Percentiles rank a stretch among this genome's conserved stretches.
Conservation (phyloP, 2,888 invertebrate genomes). For the Catonia carolina region DNA sequence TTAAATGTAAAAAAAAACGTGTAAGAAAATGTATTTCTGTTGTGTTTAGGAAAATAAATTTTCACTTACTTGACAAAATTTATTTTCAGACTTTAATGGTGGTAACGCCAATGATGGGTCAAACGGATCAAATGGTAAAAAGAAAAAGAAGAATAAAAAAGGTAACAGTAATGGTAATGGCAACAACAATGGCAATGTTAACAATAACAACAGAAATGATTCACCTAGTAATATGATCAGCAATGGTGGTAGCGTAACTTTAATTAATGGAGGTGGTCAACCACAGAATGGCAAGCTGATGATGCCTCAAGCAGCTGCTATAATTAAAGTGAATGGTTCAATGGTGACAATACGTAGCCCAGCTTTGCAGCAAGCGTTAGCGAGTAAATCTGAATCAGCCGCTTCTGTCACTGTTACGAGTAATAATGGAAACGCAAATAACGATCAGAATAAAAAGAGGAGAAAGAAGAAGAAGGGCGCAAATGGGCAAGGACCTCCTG, state of each 20-base stretch:
- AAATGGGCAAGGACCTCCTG: conserved; percentile 40
- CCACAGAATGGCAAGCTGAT: conserved; percentile 22
- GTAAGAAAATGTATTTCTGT: too few relatives aligned
- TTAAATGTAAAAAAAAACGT: too few relatives aligned
- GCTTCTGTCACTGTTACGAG: conserved; percentile 27
- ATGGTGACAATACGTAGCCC: conserved; percentile 83
- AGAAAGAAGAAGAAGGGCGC: conserved; percentile 43
- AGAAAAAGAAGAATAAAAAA: conserved; percentile 25
- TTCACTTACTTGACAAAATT: too few relatives aligned
- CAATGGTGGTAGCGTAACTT: neutral
- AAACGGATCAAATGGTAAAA: conserved; percentile 32
- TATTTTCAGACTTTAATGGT: conserved; percentile 15
- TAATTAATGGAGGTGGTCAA: neutral
- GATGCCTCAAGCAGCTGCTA: conserved; percentile 52
- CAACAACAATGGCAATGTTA: conserved; percentile 16
- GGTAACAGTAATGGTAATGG: conserved; percentile 10
- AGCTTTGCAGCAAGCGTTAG: conserved; percentile 45
- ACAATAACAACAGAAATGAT: conserved; percentile 12
- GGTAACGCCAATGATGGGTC: conserved; percentile 29
- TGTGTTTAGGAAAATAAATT: too few relatives aligned
- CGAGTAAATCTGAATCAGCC: conserved; percentile 24
- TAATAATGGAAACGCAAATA: conserved; percentile 22
- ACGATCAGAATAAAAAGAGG: conserved; percentile 36
- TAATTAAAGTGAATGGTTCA: conserved; percentile 59
- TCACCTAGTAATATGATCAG: conserved; percentile 9